Evolutionary conservation across 2,888 invertebrate genomes (phyloP), one percentile per base, ranked within the genome.

Genomic region (Heterodera filipjevi): DNA sequence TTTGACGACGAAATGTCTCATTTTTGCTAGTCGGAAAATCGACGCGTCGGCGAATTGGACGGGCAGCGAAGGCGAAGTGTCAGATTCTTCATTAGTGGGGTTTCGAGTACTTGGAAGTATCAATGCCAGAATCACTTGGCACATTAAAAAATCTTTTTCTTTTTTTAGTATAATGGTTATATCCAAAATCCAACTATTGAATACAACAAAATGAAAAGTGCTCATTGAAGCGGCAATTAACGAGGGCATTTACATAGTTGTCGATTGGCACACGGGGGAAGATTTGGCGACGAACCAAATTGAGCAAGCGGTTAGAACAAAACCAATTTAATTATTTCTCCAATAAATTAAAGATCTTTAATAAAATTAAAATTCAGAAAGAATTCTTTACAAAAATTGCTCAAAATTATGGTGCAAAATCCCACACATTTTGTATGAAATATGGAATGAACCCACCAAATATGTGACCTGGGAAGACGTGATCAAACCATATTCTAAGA

Each of bases 391-490:
- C 73, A 6, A 35, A 77, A 53, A 77, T 79, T 46, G 77, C 79
- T 19, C 10, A 68, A 64, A 70, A 33, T 8, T 79, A 79, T 64
- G 70, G 35, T 19, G 32, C n/a, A 66, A 66, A 44, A 35, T 68
- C 27, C 81, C 81, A 22, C 81, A 79, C n/a, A 79, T 79, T 8
- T 14, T 79, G 35, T 79, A 79, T 46, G 80, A 79, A 32, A 79
- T 59, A 14, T 79, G 33, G 39, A 79, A 79, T 35, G 79, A 79
- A 44, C 79, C 79, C 10, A 46, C 16, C 44, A 75, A 79, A n/a
- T 32, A 22, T 32, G 80, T 80, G 19, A 33, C 71, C 12, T 79
- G 79, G 79, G 30, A 59, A 14, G 35, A 32, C 32, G 53, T 66
- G 33, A 68, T 76, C 22, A 76, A 76, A 14, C 66, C 76, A 6